Conservation (phyloP, 1,140 invertebrate species). For the Lepidurus packardi region DNA sequence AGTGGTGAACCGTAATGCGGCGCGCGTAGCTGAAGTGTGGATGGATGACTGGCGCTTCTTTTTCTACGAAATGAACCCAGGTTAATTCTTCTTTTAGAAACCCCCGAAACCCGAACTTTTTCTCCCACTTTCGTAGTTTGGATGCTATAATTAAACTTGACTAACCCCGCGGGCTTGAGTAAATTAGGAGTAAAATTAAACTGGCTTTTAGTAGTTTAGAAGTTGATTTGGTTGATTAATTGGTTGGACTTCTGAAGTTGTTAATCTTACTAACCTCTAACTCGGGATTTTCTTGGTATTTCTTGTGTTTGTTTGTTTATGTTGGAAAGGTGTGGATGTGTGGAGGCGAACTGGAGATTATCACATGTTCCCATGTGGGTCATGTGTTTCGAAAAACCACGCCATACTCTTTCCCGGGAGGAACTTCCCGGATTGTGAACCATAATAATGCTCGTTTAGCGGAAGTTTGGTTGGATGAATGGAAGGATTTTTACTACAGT, state of each 20-base stretch:
- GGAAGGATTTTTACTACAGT: slow-evolving; percentile 97
- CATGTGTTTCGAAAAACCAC: slow-evolving; percentile 98
- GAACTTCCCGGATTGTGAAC: slow-evolving; percentile 95
- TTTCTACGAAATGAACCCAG: slow-evolving; percentile 41
- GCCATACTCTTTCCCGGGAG: slow-evolving; percentile 97
- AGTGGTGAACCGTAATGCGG: slow-evolving; percentile 40
- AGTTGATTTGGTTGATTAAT: too few relatives aligned
- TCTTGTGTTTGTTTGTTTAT: neutral
- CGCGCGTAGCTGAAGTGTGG: slow-evolving; percentile 48
- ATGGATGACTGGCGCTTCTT: slow-evolving; percentile 46
- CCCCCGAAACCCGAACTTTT: neutral
- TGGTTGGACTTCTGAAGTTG: too few relatives aligned
- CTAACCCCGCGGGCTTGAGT: too few relatives aligned
- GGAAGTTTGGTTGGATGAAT: slow-evolving; percentile 96
- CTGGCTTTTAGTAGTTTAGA: too few relatives aligned
- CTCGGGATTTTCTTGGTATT: neutral
- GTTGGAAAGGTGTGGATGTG: slow-evolving; percentile 86
- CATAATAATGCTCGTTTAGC: slow-evolving; percentile 95
- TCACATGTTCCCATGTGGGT: slow-evolving; percentile 85
- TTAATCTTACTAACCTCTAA: neutral
- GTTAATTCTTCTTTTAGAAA: neutral
- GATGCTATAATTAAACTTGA: neutral
- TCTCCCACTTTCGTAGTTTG: neutral
- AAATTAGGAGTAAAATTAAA: neutral
- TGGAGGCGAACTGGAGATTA: slow-evolving; percentile 83